Evolutionary conservation across 1,140 invertebrate genomes (phyloP).

Genomic region (Drosophila grimshawi): DNA sequence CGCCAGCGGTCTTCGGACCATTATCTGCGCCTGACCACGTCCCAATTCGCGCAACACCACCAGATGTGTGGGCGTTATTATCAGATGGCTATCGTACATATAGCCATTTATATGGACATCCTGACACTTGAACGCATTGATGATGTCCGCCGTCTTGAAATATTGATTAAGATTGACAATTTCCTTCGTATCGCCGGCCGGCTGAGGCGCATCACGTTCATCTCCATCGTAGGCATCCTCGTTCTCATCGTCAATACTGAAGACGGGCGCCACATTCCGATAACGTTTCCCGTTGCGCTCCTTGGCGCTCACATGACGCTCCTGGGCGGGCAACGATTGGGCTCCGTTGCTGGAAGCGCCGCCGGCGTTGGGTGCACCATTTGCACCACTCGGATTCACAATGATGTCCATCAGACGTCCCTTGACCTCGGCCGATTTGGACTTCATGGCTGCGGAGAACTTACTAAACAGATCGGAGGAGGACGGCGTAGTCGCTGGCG

Average conservation of each 20-base stretch:
- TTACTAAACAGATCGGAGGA: constrained; percentile 90
- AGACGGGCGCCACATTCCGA: constrained; percentile 95
- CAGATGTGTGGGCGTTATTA: constrained; percentile 95
- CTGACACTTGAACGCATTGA: constrained; percentile 95
- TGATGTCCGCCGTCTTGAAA: constrained; percentile 93
- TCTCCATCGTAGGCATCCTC: constrained; percentile 86
- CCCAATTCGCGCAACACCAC: constrained; percentile 93
- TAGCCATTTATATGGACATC: constrained; percentile 95
- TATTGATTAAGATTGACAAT: constrained; percentile 89
- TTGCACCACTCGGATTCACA: constrained; percentile 89
- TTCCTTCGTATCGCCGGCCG: constrained; percentile 87
- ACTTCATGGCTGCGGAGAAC: constrained; percentile 92
- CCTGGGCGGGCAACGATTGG: constrained; percentile 84
- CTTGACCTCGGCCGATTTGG: constrained; percentile 96
- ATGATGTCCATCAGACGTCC: constrained; percentile 97
- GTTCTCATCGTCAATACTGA: constrained; percentile 97
- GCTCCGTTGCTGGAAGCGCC: constrained; percentile 51
- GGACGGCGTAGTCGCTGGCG: constrained; percentile 75
- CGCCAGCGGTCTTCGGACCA: constrained; percentile 93
- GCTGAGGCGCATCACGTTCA: constrained; percentile 50
- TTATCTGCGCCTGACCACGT: constrained; percentile 91
- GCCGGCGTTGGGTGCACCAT: constrained; percentile 35
- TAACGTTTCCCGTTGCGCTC: constrained; percentile 95
- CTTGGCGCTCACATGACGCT: constrained; percentile 90
- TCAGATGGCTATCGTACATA: constrained; percentile 93